A percentile compares a stretch with the other conserved stretches of the same genome.
These are phyloP conservation scores for Philereme vetulata DNA, from an alignment of 2,888 invertebrate genomes.

Conservation along the genomic window DNA sequence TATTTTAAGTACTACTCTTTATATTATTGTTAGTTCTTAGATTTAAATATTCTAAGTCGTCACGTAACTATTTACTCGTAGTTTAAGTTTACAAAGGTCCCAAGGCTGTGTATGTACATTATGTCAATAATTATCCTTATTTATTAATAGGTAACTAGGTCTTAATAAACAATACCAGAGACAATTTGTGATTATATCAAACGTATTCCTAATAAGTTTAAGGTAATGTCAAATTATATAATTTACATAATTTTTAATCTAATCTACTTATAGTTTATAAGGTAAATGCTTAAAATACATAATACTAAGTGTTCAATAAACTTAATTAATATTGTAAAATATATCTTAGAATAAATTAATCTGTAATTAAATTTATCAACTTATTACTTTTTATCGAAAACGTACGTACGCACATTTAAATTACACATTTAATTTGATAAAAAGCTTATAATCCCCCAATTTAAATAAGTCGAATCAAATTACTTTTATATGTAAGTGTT, in stretches of 20 bases:
- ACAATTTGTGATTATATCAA: conserved; percentile 25
- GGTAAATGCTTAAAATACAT: conserved; percentile 6
- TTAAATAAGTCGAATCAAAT: too few species aligned
- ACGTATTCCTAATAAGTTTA: conserved; percentile 24
- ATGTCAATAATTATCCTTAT: conserved; percentile 66
- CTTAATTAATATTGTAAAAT: not conserved
- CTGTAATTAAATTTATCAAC: not conserved
- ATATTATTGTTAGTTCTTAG: conserved; percentile 4
- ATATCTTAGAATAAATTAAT: not conserved
- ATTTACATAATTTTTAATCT: not conserved
- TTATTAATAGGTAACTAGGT: conserved; percentile 26
- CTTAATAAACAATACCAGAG: conserved; percentile 12
- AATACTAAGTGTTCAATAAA: conserved; percentile 13
- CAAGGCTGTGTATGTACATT: conserved; percentile 76
- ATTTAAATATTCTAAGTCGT: conserved; percentile 51
- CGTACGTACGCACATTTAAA: too few species aligned
- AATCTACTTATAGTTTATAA: not conserved
- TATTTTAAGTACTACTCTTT: too few species aligned
- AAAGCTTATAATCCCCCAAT: too few species aligned
- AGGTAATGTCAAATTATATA: not conserved
- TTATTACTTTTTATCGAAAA: not conserved
- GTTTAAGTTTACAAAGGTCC: conserved; percentile 63
- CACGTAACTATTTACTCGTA: conserved; percentile 55
- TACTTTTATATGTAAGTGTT: too few species aligned
- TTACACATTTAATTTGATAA: too few species aligned